Conservation (phyloP, 2,888 invertebrate species). For the Archaeoteleia sp. region DNA sequence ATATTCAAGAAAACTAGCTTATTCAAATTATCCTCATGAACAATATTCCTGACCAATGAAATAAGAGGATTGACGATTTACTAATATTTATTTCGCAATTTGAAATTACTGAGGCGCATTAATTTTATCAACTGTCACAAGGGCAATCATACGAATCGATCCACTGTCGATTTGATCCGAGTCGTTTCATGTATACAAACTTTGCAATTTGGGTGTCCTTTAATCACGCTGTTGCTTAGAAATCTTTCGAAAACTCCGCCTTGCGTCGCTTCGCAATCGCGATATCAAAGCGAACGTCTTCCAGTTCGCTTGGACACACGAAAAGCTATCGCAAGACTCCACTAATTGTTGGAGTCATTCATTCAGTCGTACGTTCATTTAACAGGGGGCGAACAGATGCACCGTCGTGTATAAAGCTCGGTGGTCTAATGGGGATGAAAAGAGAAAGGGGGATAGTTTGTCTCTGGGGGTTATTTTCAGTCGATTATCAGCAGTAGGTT, state of each 20-base stretch:
- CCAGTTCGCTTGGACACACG: conserved; percentile 43
- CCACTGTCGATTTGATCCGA: conserved; percentile 14
- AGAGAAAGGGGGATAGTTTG: conserved; percentile 36
- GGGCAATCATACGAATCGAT: conserved; percentile 3
- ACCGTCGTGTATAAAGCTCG: conserved; percentile 58
- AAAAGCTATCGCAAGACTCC: conserved; percentile 44
- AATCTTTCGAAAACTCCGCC: conserved; percentile 38
- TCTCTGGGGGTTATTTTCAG: conserved; percentile 74
- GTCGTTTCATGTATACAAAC: conserved; percentile 30
- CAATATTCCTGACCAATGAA: not conserved
- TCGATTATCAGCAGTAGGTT: conserved; percentile 69
- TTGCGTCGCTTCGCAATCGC: conserved; percentile 39
- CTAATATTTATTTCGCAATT: not conserved
- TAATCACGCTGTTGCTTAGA: conserved; percentile 49
- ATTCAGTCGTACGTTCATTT: conserved; percentile 60
- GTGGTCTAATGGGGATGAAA: conserved; percentile 24
- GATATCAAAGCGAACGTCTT: conserved; percentile 53
- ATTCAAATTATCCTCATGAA: too few relatives aligned
- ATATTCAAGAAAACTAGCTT: conserved; percentile 9
- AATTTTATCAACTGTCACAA: not conserved
- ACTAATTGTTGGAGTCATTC: conserved; percentile 68
- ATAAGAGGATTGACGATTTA: not conserved
- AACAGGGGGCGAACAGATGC: conserved; percentile 66
- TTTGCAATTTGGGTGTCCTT: conserved; percentile 52
- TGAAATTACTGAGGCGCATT: too few relatives aligned